Conservation (phyloP, 2,113 vertebrate species). For the Piprites chloris region DNA sequence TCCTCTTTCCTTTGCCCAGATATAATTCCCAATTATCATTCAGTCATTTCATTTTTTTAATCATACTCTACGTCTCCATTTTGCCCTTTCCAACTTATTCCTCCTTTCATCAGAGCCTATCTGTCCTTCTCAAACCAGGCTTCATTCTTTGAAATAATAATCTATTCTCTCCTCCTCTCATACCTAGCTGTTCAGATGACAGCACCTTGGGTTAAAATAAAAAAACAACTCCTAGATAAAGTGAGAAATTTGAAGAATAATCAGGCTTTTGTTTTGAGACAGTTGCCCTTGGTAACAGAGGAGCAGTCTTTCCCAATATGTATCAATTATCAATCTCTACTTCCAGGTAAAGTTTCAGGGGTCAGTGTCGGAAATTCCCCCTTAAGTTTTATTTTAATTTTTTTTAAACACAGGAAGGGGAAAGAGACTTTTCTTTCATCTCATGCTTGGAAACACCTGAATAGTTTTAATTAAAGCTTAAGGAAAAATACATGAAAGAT, state of each 20-base stretch:
- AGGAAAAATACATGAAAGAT: not conserved
- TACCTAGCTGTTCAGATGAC: not conserved
- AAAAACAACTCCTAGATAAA: not conserved
- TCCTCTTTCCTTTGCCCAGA: not conserved
- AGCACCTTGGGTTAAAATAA: not conserved
- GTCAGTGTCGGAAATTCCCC: not conserved
- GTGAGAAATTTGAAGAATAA: not conserved
- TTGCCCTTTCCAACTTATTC: not conserved
- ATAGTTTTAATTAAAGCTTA: constrained; percentile 41
- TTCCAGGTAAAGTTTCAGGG: not conserved
- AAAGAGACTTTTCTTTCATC: not conserved
- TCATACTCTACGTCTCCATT: not conserved
- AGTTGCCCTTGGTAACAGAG: not conserved
- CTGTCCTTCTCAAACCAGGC: not conserved
- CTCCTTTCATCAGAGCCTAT: not conserved
- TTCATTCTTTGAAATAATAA: not conserved
- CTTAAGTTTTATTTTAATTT: not conserved
- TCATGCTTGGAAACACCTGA: constrained; percentile 10
- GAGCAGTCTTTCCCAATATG: not conserved
- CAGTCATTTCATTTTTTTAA: not conserved
- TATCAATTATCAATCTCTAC: not conserved
- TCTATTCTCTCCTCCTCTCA: not conserved
- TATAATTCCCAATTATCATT: not conserved
- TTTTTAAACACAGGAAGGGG: not conserved
- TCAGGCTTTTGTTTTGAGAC: not conserved